Conservation (phyloP, 2,113 vertebrate genomes). For the Barnardius zonarius region DNA sequence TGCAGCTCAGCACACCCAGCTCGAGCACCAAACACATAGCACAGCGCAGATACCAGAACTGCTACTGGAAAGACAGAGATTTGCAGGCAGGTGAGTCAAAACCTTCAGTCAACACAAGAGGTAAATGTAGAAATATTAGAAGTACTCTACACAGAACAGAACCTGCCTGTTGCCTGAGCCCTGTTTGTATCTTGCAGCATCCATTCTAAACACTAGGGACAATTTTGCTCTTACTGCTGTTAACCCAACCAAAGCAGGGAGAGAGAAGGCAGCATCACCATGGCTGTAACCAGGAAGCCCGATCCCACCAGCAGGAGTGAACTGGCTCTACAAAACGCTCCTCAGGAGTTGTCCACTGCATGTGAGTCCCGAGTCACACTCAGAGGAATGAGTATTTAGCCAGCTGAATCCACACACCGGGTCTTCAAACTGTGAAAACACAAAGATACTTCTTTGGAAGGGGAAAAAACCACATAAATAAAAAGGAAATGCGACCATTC, state of each 20-base stretch:
- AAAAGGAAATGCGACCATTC: rapidly evolving
- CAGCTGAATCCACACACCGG: neutral
- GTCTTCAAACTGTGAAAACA: neutral
- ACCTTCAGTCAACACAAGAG: neutral
- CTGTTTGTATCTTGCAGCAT: rapidly evolving
- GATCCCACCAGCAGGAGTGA: neutral
- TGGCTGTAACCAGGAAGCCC: neutral
- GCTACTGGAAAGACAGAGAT: neutral
- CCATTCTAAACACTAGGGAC: neutral
- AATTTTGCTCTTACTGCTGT: neutral
- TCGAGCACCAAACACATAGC: neutral
- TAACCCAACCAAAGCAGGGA: neutral
- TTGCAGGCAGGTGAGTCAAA: neutral
- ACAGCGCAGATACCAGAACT: neutral
- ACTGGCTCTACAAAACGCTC: neutral
- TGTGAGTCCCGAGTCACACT: rapidly evolving
- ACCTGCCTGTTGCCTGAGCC: neutral
- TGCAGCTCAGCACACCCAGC: neutral
- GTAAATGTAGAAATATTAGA: neutral
- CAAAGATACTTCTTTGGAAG: neutral
- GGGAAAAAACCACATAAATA: neutral
- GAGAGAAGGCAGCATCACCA: neutral
- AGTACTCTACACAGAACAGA: neutral
- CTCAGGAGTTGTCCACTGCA: rapidly evolving
- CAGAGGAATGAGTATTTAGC: neutral